Conservation (phyloP, 2,888 invertebrate genomes). For the Palloptera scutellata region DNA sequence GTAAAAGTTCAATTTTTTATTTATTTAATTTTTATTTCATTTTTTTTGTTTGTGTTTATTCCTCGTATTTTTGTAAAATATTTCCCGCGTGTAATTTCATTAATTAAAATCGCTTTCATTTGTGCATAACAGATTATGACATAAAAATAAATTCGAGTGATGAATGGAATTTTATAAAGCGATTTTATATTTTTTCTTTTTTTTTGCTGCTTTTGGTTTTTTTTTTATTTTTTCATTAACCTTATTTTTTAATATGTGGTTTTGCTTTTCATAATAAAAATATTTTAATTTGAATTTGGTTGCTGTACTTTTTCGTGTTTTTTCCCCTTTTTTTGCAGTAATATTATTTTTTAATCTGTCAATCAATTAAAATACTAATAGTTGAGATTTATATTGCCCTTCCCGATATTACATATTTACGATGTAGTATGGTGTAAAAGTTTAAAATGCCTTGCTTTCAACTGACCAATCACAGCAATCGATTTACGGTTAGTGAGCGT, state of each 20-base stretch:
- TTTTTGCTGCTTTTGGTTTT: background rate
- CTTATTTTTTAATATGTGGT: conserved; percentile 52
- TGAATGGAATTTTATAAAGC: conserved; percentile 35
- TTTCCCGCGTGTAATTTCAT: conserved; percentile 46
- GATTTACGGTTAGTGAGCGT: background rate
- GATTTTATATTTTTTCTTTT: conserved; percentile 25
- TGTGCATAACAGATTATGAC: conserved; percentile 55
- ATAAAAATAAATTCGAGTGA: conserved; percentile 41
- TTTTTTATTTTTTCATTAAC: conserved; percentile 21
- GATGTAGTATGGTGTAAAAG: no score
- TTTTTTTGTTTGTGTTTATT: no score
- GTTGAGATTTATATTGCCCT: conserved; percentile 26
- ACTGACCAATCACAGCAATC: no score
- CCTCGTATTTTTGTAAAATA: conserved; percentile 3
- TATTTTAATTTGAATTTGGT: conserved; percentile 58
- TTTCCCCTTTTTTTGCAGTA: no score
- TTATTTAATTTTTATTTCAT: no score
- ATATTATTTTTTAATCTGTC: conserved; percentile 51
- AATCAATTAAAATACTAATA: conserved; percentile 51
- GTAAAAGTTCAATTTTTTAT: background rate
- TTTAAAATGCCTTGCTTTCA: no score
- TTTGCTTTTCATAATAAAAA: conserved; percentile 55
- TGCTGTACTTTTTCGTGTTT: no score
- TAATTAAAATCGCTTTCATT: conserved; percentile 55
- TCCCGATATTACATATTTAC: no score